phyloP scores from a whole-genome alignment of 1,140 invertebrate genomes.

The Dinothrombium tinctorium region DNA sequence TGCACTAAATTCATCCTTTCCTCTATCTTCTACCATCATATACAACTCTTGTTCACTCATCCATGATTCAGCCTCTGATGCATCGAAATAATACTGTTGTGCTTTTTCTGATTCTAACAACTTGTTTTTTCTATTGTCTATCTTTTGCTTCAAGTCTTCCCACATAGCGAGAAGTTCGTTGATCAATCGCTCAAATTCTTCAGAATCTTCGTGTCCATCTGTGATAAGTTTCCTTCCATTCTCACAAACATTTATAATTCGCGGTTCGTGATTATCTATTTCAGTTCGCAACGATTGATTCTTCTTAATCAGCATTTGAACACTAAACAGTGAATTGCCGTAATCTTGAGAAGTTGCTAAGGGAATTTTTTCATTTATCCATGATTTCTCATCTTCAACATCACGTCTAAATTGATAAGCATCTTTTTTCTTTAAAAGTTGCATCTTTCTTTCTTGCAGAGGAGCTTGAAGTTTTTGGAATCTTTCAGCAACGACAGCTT shows the following conservation, averaged over 20 bases:
- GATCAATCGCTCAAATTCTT: conserved; percentile 65
- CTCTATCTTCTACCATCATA: conserved; percentile 98
- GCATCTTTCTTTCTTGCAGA: conserved; percentile 55
- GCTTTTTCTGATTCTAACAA: conserved; percentile 40
- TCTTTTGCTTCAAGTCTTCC: conserved; percentile 67
- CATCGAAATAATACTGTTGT: conserved; percentile 89
- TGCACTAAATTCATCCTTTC: conserved; percentile 95
- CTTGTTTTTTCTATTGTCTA: conserved; percentile 38
- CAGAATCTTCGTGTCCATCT: conserved; percentile 72
- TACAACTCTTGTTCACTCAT: conserved; percentile 99
- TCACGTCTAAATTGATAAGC: conserved; percentile 96
- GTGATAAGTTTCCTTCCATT: conserved; percentile 86
- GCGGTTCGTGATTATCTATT: conserved; percentile 93
- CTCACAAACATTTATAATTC: conserved; percentile 69
- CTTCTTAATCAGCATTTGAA: conserved; percentile 93
- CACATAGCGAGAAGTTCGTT: conserved; percentile 66
- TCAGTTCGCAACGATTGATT: conserved; percentile 81
- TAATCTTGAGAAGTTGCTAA: conserved; percentile 68
- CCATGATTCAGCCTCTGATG: conserved; percentile 95
- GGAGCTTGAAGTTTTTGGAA: conserved; percentile 44
- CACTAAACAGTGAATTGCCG: conserved; percentile 86
- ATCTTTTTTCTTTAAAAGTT: conserved; percentile 91
- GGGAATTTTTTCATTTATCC: conserved; percentile 94
- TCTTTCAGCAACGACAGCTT: conserved; percentile 60
- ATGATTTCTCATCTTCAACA: conserved; percentile 93